phyloP scores from a whole-genome alignment of 2,113 vertebrate genomes.

The Corvus hawaiiensis region DNA sequence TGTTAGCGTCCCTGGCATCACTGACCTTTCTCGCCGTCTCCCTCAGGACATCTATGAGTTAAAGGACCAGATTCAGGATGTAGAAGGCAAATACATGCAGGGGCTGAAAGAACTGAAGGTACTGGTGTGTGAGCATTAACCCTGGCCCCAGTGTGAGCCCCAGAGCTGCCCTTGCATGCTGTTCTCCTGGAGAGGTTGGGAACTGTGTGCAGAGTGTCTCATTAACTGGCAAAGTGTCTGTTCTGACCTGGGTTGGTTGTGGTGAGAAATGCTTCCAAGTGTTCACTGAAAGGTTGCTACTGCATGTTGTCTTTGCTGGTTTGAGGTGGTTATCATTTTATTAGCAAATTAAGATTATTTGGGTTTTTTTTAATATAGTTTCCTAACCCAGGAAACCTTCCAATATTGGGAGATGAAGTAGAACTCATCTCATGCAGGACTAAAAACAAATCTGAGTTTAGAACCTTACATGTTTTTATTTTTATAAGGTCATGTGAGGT shows the following conservation, averaged over 20 bases:
- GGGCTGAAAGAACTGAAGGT: conserved; percentile 94
- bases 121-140: conserved; percentile 56
- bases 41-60: conserved; percentile 93
- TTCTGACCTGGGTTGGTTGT: background rate
- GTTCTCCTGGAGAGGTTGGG: background rate
- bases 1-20: rapidly evolving
- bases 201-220: background rate
- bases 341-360: background rate
- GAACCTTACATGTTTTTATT: background rate
- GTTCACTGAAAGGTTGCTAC: background rate
- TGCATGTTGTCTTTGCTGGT: background rate
- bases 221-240: background rate
- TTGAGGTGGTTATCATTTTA: background rate
- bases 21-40: conserved; percentile 35
- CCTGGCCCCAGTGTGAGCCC: background rate
- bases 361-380: rapidly evolving
- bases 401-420: background rate
- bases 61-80: conserved; percentile 96
- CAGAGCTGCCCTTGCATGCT: conserved; percentile 5
- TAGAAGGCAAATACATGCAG: conserved; percentile 92
- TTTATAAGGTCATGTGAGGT: background rate
- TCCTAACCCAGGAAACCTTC: background rate
- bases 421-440: background rate
- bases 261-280: background rate
- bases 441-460: background rate